These are phyloP conservation scores for Benitochromis conjunctus DNA, from an alignment of 2,113 vertebrate species.

Conservation along the genomic window DNA sequence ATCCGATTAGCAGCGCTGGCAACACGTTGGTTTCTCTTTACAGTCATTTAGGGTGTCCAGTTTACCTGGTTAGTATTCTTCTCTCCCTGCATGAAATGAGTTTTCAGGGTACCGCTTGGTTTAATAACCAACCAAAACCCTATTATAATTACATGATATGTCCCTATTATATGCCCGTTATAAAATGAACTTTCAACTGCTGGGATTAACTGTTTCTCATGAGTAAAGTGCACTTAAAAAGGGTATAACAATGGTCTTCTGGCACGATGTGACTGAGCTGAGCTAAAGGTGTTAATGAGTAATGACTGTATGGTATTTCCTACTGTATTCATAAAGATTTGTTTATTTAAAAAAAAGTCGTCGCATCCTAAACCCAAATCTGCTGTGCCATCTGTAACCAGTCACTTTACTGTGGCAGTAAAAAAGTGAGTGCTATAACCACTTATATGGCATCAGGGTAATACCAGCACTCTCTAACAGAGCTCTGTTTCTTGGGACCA, in stretches of 20 bases:
- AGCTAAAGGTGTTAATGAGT: not conserved
- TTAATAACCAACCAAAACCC: not conserved
- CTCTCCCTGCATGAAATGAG: not conserved
- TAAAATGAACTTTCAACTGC: not conserved
- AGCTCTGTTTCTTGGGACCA: not conserved
- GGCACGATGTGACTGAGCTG: not conserved
- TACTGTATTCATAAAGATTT: not conserved
- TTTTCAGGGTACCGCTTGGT: not conserved
- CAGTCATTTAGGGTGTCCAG: not conserved
- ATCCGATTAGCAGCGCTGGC: constrained; percentile 8
- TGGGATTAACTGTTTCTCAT: not conserved
- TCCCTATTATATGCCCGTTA: not conserved
- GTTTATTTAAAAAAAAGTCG: not conserved
- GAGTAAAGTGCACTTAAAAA: not conserved
- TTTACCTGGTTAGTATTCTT: not conserved
- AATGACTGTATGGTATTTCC: not conserved
- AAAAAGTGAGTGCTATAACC: not conserved
- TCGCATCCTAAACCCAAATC: not conserved
- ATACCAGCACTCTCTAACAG: not conserved
- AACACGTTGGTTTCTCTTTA: not conserved
- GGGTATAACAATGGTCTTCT: not conserved
- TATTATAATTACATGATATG: not conserved
- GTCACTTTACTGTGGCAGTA: not conserved
- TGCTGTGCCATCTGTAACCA: not conserved
- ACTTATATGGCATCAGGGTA: not conserved